Conservation (phyloP, 1,140 invertebrate species). For the Leptinotarsa texana region DNA sequence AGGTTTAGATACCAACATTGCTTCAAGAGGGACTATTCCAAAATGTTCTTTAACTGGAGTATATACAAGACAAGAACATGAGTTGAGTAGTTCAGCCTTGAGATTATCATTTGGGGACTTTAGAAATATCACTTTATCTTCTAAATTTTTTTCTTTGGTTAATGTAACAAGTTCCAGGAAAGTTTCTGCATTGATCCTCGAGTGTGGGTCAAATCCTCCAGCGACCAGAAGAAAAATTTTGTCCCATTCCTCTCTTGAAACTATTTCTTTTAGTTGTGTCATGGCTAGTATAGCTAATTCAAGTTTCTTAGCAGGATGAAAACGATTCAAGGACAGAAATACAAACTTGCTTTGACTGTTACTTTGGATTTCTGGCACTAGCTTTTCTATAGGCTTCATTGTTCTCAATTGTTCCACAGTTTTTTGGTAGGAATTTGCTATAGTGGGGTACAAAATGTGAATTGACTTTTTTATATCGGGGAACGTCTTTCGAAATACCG, state of each 20-base stretch:
- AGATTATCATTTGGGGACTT: slow-evolving; percentile 83
- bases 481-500: slow-evolving; percentile 86
- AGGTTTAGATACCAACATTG: slow-evolving; percentile 92
- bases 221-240: slow-evolving; percentile 87
- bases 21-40: slow-evolving; percentile 98
- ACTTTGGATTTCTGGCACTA: slow-evolving; percentile 44
- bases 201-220: slow-evolving; percentile 93
- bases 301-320: slow-evolving; percentile 96
- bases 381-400: slow-evolving; percentile 35
- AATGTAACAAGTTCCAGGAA: slow-evolving; percentile 76
- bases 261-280: slow-evolving; percentile 63
- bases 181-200: slow-evolving; percentile 89
- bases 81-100: slow-evolving; percentile 79
- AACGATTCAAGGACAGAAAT: slow-evolving; percentile 95
- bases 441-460: slow-evolving; percentile 91
- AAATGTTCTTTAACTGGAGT: slow-evolving; percentile 98
- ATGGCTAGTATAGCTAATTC: slow-evolving; percentile 81
- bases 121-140: slow-evolving; percentile 79
- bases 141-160: slow-evolving; percentile 68
- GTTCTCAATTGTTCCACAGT: slow-evolving; percentile 33
- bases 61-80: slow-evolving; percentile 83
- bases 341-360: slow-evolving; percentile 63
- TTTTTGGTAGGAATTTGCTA: slow-evolving; percentile 56
- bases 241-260: slow-evolving; percentile 63
- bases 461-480: slow-evolving; percentile 66